These are phyloP conservation scores for Tenthredo scrophulariae DNA, from an alignment of 2,888 invertebrate genomes.

Conservation along the genomic window DNA sequence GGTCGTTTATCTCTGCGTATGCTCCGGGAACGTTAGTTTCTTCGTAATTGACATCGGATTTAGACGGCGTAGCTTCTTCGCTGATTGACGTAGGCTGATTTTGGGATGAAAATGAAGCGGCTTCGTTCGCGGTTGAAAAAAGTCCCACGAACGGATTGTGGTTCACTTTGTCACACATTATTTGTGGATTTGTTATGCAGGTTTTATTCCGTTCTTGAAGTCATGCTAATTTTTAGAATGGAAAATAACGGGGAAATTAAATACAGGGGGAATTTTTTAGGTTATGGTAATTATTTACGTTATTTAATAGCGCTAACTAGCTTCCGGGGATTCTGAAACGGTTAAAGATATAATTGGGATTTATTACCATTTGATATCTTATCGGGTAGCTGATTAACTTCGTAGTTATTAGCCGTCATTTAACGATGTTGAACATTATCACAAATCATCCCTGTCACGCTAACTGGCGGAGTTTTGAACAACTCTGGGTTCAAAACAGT, in stretches of 20 bases:
- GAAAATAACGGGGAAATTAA: background rate
- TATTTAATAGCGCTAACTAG: background rate
- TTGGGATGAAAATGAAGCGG: conserved; percentile 66
- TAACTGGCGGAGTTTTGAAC: background rate
- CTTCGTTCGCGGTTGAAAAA: conserved; percentile 72
- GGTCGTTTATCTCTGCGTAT: conserved; percentile 73
- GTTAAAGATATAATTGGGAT: background rate
- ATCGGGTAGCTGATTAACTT: background rate
- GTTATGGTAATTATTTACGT: conserved; percentile 25
- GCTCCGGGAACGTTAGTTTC: conserved; percentile 18
- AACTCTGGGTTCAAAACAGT: background rate
- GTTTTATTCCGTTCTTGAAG: background rate
- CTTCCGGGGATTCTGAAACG: background rate
- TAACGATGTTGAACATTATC: conserved; percentile 14
- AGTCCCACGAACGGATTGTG: conserved; percentile 78
- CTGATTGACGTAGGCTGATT: conserved; percentile 53
- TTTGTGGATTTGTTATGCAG: conserved; percentile 15
- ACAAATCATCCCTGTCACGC: conserved; percentile 33
- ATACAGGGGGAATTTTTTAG: conserved; percentile 25
- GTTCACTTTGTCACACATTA: conserved; percentile 74
- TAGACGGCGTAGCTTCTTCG: conserved; percentile 6
- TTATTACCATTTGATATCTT: background rate
- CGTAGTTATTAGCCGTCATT: background rate
- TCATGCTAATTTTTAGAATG: conserved; percentile 23
- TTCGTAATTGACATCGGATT: conserved; percentile 16